These are phyloP conservation scores for Ectropis grisescens DNA, from an alignment of 1,140 invertebrate genomes.

Conservation along the genomic window DNA sequence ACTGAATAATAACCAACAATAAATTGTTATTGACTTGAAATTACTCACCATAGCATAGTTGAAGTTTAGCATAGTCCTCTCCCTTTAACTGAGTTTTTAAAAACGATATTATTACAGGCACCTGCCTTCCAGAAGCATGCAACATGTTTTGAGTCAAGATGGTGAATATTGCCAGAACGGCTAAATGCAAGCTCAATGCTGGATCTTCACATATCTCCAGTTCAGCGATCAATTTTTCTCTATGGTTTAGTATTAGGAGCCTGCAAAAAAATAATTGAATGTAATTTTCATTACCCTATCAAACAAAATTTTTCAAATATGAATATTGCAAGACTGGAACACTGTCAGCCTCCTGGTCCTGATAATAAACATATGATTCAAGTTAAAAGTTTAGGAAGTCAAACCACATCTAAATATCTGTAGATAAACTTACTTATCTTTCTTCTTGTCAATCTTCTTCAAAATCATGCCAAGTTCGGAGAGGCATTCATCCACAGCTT, in stretches of 20 bases:
- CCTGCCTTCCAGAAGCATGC: slow-evolving; percentile 92
- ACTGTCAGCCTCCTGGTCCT: no score
- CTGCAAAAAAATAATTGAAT: slow-evolving; percentile 32
- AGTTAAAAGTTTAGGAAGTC: no score
- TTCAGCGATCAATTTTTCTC: slow-evolving; percentile 85
- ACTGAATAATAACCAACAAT: no score
- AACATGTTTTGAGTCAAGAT: slow-evolving; percentile 84
- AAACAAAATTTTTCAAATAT: no score
- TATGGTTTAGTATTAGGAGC: slow-evolving; percentile 79
- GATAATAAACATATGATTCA: no score
- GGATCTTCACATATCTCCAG: slow-evolving; percentile 81
- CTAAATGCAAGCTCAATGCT: slow-evolving; percentile 87
- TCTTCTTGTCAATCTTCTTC: slow-evolving; percentile 77
- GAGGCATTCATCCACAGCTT: slow-evolving; percentile 79
- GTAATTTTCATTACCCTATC: no score
- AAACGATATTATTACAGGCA: slow-evolving; percentile 82
- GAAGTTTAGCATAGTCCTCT: slow-evolving; percentile 74
- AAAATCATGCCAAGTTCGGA: slow-evolving; percentile 84
- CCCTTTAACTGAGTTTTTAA: slow-evolving; percentile 78
- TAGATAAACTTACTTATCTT: slow-evolving; percentile 43
- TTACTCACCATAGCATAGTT: slow-evolving; percentile 83
- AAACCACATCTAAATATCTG: no score
- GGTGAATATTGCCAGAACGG: slow-evolving; percentile 86
- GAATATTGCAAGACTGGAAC: no score
- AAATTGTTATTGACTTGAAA: no score